Conservation (phyloP, 2,797 vertebrate species). For the Chaetodon trifasciatus region DNA sequence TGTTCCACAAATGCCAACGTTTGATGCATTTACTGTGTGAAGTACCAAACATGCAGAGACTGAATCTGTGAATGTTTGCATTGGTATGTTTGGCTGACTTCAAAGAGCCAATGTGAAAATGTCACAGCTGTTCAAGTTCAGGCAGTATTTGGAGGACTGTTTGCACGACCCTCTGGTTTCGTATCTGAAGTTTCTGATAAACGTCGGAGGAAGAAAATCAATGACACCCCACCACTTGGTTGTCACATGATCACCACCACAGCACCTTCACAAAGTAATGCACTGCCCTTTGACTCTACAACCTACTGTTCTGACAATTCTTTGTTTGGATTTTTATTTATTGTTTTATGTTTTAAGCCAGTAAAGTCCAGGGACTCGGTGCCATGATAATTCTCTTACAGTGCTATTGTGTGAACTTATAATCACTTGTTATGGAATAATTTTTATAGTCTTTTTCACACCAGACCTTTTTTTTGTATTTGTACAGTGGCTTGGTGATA, state of each 20-base stretch:
- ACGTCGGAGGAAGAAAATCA: not conserved
- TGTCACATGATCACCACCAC: slow-evolving; percentile 65
- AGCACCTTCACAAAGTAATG: slow-evolving; percentile 83
- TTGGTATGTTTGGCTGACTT: slow-evolving; percentile 17
- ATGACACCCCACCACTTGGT: slow-evolving; percentile 39
- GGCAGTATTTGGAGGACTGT: slow-evolving; percentile 27
- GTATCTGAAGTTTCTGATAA: slow-evolving; percentile 17
- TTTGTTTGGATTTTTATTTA: slow-evolving; percentile 68
- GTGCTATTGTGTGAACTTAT: slow-evolving; percentile 92
- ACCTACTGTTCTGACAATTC: slow-evolving; percentile 76
- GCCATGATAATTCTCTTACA: slow-evolving; percentile 90
- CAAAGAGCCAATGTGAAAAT: slow-evolving; percentile 15
- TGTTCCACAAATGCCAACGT: slow-evolving; percentile 11
- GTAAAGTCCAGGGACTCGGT: slow-evolving; percentile 90
- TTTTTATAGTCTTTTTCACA: slow-evolving; percentile 92
- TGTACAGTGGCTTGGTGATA: slow-evolving; percentile 98
- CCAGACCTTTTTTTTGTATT: slow-evolving; percentile 92
- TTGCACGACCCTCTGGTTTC: slow-evolving; percentile 26
- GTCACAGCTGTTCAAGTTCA: slow-evolving; percentile 15
- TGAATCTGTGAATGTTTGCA: not conserved
- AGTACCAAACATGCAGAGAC: not conserved
- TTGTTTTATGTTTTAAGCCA: slow-evolving; percentile 86
- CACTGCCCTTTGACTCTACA: slow-evolving; percentile 87
- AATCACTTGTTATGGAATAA: slow-evolving; percentile 92
- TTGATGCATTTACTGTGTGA: slow-evolving; percentile 26